A percentile compares a stretch with the other conserved stretches of the same genome.
phyloP scores from a whole-genome alignment of 2,888 invertebrate species.

The Melanargia galathea region DNA sequence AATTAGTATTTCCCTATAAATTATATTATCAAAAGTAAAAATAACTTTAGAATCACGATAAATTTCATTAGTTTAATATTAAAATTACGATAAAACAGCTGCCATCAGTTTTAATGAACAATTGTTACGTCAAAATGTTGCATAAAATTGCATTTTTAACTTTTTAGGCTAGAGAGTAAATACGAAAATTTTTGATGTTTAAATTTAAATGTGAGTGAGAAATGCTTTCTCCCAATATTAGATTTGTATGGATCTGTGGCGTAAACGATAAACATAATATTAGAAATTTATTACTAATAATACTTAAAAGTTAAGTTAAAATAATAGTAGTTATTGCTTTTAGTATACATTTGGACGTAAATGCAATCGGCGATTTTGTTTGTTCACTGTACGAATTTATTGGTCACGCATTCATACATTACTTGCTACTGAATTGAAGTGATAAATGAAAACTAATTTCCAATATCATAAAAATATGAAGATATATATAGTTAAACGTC shows the following conservation, averaged over 20 bases:
- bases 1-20: background rate
- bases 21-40: background rate
- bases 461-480: no score
- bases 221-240: constrained; percentile 4
- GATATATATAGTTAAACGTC: background rate
- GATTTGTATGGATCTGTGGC: constrained; percentile 18
- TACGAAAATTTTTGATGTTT: background rate
- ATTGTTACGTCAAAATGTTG: background rate
- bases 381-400: background rate
- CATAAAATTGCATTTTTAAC: background rate
- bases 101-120: background rate
- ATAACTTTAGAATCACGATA: background rate
- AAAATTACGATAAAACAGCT: background rate
- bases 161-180: background rate
- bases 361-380: background rate
- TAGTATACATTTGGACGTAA: constrained; percentile 16
- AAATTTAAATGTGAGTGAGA: constrained; percentile 5
- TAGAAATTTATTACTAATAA: constrained; percentile 13
- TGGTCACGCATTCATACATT: background rate
- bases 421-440: background rate
- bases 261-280: constrained; percentile 11
- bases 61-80: background rate
- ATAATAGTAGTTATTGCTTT: constrained; percentile 30
- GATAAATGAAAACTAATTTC: no score
- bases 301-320: constrained; percentile 12